These are phyloP conservation scores for Thymallus thymallus DNA, from an alignment of 2,113 vertebrate species.

Conservation along the genomic window DNA sequence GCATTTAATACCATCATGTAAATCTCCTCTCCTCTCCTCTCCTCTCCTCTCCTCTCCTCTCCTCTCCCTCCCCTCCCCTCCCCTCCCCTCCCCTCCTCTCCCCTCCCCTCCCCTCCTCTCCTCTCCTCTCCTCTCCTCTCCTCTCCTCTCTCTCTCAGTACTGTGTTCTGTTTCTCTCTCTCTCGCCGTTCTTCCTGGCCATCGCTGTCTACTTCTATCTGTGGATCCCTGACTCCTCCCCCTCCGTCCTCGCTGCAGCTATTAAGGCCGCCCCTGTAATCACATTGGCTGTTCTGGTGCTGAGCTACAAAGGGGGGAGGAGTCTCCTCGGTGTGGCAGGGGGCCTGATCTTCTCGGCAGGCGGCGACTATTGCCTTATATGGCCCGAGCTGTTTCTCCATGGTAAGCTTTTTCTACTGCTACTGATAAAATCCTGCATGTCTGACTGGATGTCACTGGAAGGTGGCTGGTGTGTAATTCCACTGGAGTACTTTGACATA, in stretches of 20 bases:
- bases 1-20: not conserved
- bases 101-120: not conserved
- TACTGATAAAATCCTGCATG: too few relatives aligned
- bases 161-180: conserved; percentile 70
- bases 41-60: not conserved
- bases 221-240: conserved; percentile 66
- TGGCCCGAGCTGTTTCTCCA: conserved; percentile 79
- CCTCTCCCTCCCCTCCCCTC: too few relatives aligned
- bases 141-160: conserved; percentile 64
- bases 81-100: too few relatives aligned
- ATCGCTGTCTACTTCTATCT: conserved; percentile 66
- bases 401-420: conserved; percentile 14
- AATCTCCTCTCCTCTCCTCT: not conserved
- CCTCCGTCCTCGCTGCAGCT: conserved; percentile 62
- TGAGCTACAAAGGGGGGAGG: conserved; percentile 68
- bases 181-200: conserved; percentile 70
- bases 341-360: conserved; percentile 76
- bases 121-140: not conserved
- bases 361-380: conserved; percentile 80
- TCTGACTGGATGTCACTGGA: too few relatives aligned
- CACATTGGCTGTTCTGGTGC: conserved; percentile 63
- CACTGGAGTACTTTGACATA: too few relatives aligned
- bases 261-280: conserved; percentile 77
- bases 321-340: conserved; percentile 58
- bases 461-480: too few relatives aligned